Evolutionary conservation across 2,797 vertebrate genomes (phyloP), one percentile per base, ranked within the genome.

Genomic region (Phoxinus dragarum): DNA sequence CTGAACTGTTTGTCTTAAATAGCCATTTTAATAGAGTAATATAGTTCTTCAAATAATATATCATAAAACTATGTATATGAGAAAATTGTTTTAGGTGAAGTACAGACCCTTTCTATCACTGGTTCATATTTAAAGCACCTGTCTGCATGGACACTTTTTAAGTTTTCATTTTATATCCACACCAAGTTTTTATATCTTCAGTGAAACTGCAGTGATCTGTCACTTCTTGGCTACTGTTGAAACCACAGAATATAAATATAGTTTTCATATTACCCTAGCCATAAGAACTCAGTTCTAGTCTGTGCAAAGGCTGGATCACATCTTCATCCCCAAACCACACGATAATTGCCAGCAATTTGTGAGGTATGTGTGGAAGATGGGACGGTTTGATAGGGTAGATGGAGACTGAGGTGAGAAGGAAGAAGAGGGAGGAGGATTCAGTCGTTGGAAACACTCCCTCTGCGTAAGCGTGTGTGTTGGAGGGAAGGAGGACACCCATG

Each of bases 391-490:
- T 81, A 89, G 89, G 61, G 31, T 74, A 73, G 72, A 81, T 77
- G 86, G 86, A 89, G 86, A 82, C 67, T 88, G 88, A 86, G 91
- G 86, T 87, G 78, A 86, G 89, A 92, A 91, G 90, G 91, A 92
- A 91, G 93, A 75, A 75, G 89, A 91, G 89, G 91, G 91, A 84
- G 89, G 91, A 90, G 89, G 90, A 86, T 74, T 79, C 78, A 88
- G 85, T 27, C 72, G 34, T 83, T 89, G 89, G 77, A 88, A 92
- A 91, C 92, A 93, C 94, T 91, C 94, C 94, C 93, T 93, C 89
- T 85, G 84, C 82, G 68, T 88, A 68, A 82, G 81, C 42, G 89
- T 87, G 88, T 91, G 89, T 90, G 89, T 89, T 86, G 66, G 66
- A 80, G 83, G 86, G 90, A 85, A 81, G 23, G 61, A 78, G 75